Evolutionary conservation across 2,888 invertebrate species (phyloP), one percentile per base, ranked within the genome.

Genomic region (Auanema sp.): DNA sequence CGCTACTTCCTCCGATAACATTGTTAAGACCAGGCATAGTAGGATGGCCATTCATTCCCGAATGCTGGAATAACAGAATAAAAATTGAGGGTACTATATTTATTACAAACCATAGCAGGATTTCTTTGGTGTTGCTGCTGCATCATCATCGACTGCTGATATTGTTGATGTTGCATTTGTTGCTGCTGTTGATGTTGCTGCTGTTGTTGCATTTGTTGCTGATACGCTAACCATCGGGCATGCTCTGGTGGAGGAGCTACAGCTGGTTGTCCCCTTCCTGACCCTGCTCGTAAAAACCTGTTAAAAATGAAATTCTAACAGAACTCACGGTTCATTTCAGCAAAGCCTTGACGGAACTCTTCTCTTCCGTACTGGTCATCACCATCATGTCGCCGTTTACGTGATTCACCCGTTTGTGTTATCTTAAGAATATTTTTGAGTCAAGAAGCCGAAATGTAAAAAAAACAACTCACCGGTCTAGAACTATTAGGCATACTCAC

Each of bases 141-240:
- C 47, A 47, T 47, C 47, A 47, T 47, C 47, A 47, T 47, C 6
- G 47, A 16, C 16, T 47, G 16, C 10, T 47, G 47, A 10, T 47
- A 47, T 10, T 47, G 47, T 47, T 47, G 47, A 6, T 47, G 47
- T 21, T 47, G 47, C 47, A 18, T 5, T 10, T 18, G 16, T 21
- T 47, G 47, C 47, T 47, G 47, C 6, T 47, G 16, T 10, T 47
- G 47, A 3, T 47, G 18, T 5, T 47, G 47, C 10, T 47, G 47
- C 10, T 47, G 47, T 21, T 47, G 47, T 21, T 47, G 47, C 47
- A 47, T 47, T 21, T 47, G 47, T 21, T 47, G 47, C 47, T 47
- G 47, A 47, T 47, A 47, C 16, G 47, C 47, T 21, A 47, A 18
- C 47, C 47, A 47, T 21, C 21, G 47, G 10, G 47, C 47, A 21